Conservation (phyloP, 2,113 vertebrate species). For the pig (Sus scrofa) region T2T-Sscrofa CM000830.6:115832001-115832500, state of each 20-base stretch:
- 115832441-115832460: not conserved
- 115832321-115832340: not conserved
- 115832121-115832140: not conserved
- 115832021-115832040: slow-evolving; percentile 15
- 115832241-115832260: not conserved
- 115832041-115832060: not conserved
- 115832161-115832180: not conserved
- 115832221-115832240: slow-evolving; percentile 4
- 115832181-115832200: not conserved
- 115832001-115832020: not conserved
- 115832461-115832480: slow-evolving; percentile 17
- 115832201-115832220: slow-evolving; percentile 15
- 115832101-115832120: slow-evolving; percentile 4
- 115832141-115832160: not conserved
- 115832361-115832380: not conserved
- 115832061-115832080: not conserved
- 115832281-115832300: not conserved
- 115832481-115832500: not conserved
- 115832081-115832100: not conserved
- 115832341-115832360: not conserved
- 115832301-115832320: not conserved
- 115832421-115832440: not conserved
- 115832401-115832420: not conserved
- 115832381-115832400: not conserved
- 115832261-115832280: not conserved